Base-by-base conservation (phyloP, 2,113 vertebrate species). In the Propithecus coquereli region DNA sequence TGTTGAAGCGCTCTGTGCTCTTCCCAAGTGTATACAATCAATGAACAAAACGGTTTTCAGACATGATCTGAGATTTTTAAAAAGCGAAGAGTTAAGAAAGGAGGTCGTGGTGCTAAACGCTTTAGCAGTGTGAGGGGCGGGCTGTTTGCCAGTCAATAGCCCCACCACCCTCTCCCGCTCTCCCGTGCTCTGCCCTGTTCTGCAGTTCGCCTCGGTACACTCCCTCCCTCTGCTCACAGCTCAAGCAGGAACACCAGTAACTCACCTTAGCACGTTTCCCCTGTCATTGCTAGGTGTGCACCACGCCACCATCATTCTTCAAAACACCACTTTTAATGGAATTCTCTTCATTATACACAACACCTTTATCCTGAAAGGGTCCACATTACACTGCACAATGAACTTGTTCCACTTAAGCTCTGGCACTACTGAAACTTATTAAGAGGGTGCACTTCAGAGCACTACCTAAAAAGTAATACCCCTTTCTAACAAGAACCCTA, bases 221-320 rank as follows among this genome's bases (percentile, higher is more conserved):
- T 92, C 95, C n/a, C 97, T 96, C 94, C 92, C 94, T 92, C 70
- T 94, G 95, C 90, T 68, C 74, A 70, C 66, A 94, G 70, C 94
- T 95, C 80, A 65, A 65, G 93, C 80, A 96, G 96, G 98, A 98
- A 96, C 94, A 91, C 97, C 97, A 92, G 95, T 92, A 95, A 97
- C 98, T 98, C 94, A 94, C 96, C 66, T 96, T 90, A 40, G 77
- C 32, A 1, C 96, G 97, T 96, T 97, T 37, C 80, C 57, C 8
- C 0, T 96, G 96, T 95, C 98, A 95, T 91, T 94, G 82, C 94
- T 91, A 59, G 87, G 79, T 95, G 92, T 77, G 94, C 90, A 94
- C 88, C 59, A 76, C 65, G 43, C 96, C 93, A 86, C 86, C 70
- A 80, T 90, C 45, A 47, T 98, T 97, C 98, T 97, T 98, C 97